phyloP scores from a whole-genome alignment of 2,888 invertebrate species.

The Pristionchus mayeri region DNA sequence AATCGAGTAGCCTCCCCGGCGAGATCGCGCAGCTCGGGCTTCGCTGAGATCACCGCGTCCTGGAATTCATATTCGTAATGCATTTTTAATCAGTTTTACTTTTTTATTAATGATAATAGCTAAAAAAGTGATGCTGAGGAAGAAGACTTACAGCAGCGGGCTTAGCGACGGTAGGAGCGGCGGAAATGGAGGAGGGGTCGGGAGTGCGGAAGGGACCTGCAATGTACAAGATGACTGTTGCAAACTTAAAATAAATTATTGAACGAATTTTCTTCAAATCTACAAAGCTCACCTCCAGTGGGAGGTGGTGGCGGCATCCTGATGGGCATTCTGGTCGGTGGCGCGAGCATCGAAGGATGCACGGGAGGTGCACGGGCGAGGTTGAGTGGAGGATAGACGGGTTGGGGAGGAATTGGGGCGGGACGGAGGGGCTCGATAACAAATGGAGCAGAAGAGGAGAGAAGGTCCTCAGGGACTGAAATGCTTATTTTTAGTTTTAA shows the following conservation, averaged over 20 bases:
- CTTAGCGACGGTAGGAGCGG: not conserved
- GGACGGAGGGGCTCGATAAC: not conserved
- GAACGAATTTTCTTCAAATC: too few species aligned
- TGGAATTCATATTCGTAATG: too few species aligned
- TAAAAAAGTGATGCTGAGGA: too few species aligned
- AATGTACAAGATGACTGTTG: not conserved
- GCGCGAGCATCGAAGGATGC: slow-evolving; percentile 42
- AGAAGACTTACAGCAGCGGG: too few species aligned
- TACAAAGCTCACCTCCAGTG: not conserved
- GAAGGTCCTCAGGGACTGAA: slow-evolving; percentile 37
- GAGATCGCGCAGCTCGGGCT: slow-evolving; percentile 87
- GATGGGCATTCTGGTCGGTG: slow-evolving; percentile 29
- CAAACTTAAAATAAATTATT: not conserved
- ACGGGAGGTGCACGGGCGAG: slow-evolving; percentile 44
- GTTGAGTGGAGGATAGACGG: slow-evolving; percentile 4
- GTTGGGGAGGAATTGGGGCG: not conserved
- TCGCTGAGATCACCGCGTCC: slow-evolving; percentile 82
- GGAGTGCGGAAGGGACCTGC: not conserved
- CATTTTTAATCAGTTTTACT: too few species aligned
- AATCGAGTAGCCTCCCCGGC: slow-evolving; percentile 85
- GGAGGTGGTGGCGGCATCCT: slow-evolving; percentile 32
- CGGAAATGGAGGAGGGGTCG: not conserved
- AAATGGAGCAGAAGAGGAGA: not conserved
- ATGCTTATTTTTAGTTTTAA: not conserved
- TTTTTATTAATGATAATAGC: too few species aligned